Percentiles rank a stretch among this genome's conserved stretches.
Evolutionary conservation across 2,113 vertebrate genomes (phyloP).

Genomic region (Vombatus ursinus): DNA sequence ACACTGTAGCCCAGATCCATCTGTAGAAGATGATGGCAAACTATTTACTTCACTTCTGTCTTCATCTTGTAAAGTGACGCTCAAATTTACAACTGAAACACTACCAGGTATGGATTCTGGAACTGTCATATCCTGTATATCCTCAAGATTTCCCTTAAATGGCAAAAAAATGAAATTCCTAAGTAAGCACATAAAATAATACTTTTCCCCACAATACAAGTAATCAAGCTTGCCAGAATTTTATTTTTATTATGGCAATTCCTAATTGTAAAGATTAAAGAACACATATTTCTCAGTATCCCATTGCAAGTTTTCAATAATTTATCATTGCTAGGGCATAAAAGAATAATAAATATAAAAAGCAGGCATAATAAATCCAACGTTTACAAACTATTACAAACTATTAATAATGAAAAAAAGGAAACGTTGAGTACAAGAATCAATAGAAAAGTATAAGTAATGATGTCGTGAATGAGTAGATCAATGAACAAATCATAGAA

Average conservation of each 20-base stretch:
- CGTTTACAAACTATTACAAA: neutral
- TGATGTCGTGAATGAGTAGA: neutral
- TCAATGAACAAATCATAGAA: neutral
- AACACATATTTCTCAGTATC: neutral
- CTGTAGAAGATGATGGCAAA: slow-evolving; percentile 74
- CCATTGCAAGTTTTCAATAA: neutral
- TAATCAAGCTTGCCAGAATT: neutral
- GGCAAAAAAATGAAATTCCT: slow-evolving; percentile 29
- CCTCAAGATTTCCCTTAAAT: slow-evolving; percentile 82
- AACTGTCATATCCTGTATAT: slow-evolving; percentile 77
- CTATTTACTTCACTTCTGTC: slow-evolving; percentile 77
- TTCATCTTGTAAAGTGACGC: slow-evolving; percentile 76
- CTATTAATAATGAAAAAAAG: neutral
- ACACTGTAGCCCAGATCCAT: slow-evolving; percentile 71
- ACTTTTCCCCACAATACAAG: neutral
- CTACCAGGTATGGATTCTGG: slow-evolving; percentile 80
- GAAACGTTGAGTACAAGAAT: neutral
- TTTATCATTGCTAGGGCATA: neutral
- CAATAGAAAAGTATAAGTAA: neutral
- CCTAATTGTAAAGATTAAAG: neutral
- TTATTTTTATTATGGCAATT: neutral
- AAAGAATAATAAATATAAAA: neutral
- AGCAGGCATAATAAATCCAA: neutral
- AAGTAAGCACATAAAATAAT: neutral
- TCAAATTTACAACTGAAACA: slow-evolving; percentile 77